Percentiles rank a stretch among this genome's conserved stretches.
Conservation (phyloP, 2,888 invertebrate genomes). For the Noctua janthe region DNA sequence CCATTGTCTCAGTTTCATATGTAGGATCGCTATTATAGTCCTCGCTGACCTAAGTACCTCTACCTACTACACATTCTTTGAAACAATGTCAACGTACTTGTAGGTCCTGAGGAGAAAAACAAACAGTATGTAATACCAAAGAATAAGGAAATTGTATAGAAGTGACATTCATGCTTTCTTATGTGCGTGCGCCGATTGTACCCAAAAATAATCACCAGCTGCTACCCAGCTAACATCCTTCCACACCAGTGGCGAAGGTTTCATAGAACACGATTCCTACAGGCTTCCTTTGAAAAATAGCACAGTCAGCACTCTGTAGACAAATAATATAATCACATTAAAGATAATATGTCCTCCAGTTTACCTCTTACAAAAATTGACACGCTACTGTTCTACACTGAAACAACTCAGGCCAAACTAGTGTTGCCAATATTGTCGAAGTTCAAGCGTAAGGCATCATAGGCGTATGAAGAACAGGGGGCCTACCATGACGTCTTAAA, state of each 20-base stretch:
- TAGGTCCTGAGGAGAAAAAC: slow-evolving; percentile 12
- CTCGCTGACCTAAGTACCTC: neutral
- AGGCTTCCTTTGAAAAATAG: too few relatives aligned
- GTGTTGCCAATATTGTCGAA: neutral
- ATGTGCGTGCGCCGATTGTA: neutral
- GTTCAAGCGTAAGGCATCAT: too few relatives aligned
- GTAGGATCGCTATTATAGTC: neutral
- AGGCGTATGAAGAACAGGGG: too few relatives aligned
- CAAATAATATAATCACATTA: too few relatives aligned
- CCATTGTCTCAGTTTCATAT: neutral
- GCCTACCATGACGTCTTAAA: too few relatives aligned
- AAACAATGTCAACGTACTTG: slow-evolving; percentile 44
- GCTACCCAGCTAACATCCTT: neutral
- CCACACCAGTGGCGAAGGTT: too few relatives aligned
- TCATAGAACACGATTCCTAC: too few relatives aligned
- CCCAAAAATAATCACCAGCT: neutral
- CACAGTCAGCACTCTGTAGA: too few relatives aligned
- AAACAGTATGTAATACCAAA: slow-evolving; percentile 31
- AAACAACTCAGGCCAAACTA: too few relatives aligned
- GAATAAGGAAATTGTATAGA: slow-evolving; percentile 19
- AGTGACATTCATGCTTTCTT: neutral
- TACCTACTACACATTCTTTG: slow-evolving; percentile 4
- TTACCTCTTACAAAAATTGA: too few relatives aligned
- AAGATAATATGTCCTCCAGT: too few relatives aligned
- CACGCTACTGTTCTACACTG: too few relatives aligned